Evolutionary conservation across 2,888 invertebrate genomes (phyloP), one percentile per base, ranked within the genome.

Genomic region (Nomada hirtipes): DNA sequence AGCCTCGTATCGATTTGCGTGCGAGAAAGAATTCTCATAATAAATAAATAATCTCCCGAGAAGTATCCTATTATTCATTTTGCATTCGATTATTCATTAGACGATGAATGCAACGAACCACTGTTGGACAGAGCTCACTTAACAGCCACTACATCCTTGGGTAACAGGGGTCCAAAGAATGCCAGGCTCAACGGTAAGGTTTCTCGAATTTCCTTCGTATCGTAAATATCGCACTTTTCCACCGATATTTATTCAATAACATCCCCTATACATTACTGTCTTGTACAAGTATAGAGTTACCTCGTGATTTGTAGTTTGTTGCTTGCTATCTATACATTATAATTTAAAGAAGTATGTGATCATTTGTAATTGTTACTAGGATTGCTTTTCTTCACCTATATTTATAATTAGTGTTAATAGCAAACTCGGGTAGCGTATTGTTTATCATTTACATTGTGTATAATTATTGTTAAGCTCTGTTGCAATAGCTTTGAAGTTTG

Each of bases 111-210:
- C 94, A 97, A 97, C 93, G 95, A 96, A 89, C 97, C 98, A 13
- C 94, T 98, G 78, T 94, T 98, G 92, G 96, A 96, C 26, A 95
- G 94, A 89, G 96, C 98, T 82, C 96, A 95, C 82, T 94, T 98
- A 85, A 96, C 95, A 83, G 98, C 98, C 44, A 98, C 98, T 59
- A 97, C 98, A 23, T 96, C 96, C 88, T 94, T 98, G 79, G 95
- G 96, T 68, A 97, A 97, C 89, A 95, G 98, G 92, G 98, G 97
- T 79, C 97, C 98, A n/a, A 96, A 97, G 82, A 97, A 98, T 95
- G 98, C 98, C 53, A 95, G 96, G 91, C 95, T 98, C 90, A 96
- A 98, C 95, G 98, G 98, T 98, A 96, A 96, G 80, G 47, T 53
- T 71, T 52, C 42, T n/a, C 53, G 20, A 29, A n/a, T 26, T 68